Base-by-base conservation (phyloP, 2,113 vertebrate species). In the Equus przewalskii region DNA sequence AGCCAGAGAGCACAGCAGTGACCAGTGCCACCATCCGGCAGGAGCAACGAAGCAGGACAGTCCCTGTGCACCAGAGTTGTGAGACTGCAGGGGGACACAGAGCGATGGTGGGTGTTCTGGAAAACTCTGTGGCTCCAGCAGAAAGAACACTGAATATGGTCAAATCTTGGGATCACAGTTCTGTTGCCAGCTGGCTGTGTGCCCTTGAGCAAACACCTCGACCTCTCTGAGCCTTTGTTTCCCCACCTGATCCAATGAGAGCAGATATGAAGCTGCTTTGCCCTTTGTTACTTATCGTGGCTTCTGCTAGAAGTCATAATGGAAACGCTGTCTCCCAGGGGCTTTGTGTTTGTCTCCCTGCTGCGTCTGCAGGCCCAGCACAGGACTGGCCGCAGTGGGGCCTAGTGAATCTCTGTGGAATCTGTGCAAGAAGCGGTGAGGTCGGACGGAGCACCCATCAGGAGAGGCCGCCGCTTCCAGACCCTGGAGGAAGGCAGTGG, bases 21-120 rank as follows among this genome's bases (percentile, higher is more conserved):
- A 10, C 92, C 49, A 5, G 49, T 0, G 33, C 36, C 60, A 9
- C 1, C 0, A 0, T 14, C 51, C 33, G 26, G 7, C 41, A 1
- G 24, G 76, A 36, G 51, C 8, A 41, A n/a, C 0, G 0, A 67
- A 28, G 84, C 36, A 16, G 16, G 62, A 36, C 67, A 22, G 5
- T 5, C 49, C 76, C 88, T 16, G n/a, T 15, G 36, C 2, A 13
- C 28, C 1, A 1, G 19, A 49, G 24, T 36, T 41, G 4, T 21
- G 70, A 33, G 30, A 49, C 72, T 24, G 13, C 28, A 18, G 36
- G 49, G 56, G 36, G 72, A 21, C 28, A 11, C 7, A 3, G 81
- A 80, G 51, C 0, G 4, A 22, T 0, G 1, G 24, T 6, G 0
- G 19, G 19, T 24, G 3, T 41, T 56, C 76, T 6, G 5, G 78